Percentiles rank a stretch among this genome's conserved stretches.
phyloP scores from a whole-genome alignment of 2,113 vertebrate species.

The Neopipo cinnamomea region DNA sequence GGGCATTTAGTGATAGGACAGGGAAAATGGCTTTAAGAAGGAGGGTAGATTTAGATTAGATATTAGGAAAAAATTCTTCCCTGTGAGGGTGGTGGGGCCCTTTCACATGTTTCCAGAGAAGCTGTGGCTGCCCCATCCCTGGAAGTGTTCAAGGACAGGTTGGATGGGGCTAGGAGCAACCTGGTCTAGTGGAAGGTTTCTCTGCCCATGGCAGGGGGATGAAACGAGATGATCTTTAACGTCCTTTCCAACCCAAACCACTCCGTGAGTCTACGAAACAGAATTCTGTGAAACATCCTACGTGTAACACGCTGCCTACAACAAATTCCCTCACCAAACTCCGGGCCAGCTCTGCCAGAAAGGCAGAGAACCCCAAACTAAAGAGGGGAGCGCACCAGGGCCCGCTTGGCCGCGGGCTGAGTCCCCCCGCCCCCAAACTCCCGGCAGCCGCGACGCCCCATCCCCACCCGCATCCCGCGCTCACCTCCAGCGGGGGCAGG shows the following conservation, averaged over 20 bases:
- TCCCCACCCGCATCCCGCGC: neutral
- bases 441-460: neutral
- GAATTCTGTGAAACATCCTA: fast-evolving
- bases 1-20: neutral
- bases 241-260: neutral
- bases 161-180: neutral
- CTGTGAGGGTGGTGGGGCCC: neutral
- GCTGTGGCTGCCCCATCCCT: neutral
- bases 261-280: fast-evolving
- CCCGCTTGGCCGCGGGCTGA: neutral
- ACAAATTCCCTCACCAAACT: fast-evolving
- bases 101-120: neutral
- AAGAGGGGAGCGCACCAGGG: fast-evolving
- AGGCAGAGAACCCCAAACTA: neutral
- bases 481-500: slow-evolving; percentile 85
- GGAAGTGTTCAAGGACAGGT: neutral
- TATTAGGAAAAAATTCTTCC: neutral
- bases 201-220: neutral
- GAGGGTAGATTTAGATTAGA: neutral
- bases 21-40: neutral
- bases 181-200: neutral
- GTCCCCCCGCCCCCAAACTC: neutral
- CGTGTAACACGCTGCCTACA: fast-evolving
- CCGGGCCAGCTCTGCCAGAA: neutral
- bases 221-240: too few relatives aligned